phyloP scores from a whole-genome alignment of 1,140 invertebrate species.

The Brachionus angularis region DNA sequence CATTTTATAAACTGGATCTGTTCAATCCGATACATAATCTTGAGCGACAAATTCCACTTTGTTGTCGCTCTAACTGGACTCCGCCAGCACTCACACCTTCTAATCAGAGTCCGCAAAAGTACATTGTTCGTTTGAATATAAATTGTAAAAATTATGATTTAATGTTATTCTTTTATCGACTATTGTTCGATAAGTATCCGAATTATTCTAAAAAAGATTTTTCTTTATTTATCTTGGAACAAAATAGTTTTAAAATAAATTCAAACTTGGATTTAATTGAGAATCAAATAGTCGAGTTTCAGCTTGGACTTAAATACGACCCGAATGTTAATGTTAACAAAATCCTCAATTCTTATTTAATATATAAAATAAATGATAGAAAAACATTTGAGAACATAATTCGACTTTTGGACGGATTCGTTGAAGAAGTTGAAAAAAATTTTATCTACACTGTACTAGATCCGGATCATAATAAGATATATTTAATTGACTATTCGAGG shows the following conservation, averaged over 20 bases:
- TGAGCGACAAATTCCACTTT: neutral
- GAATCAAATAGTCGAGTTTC: conserved; percentile 9
- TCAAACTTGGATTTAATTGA: no score
- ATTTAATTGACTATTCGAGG: conserved; percentile 15
- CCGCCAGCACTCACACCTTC: no score
- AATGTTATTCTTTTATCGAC: conserved; percentile 41
- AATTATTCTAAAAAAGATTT: conserved; percentile 41
- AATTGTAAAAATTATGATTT: conserved; percentile 42
- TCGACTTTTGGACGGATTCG: conserved; percentile 23
- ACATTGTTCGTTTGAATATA: conserved; percentile 33
- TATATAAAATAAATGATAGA: conserved; percentile 29
- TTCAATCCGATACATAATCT: no score
- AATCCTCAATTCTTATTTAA: conserved; percentile 27
- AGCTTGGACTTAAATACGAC: conserved; percentile 15
- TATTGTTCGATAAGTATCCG: conserved; percentile 38
- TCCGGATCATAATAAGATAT: conserved; percentile 39
- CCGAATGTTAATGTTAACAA: conserved; percentile 19
- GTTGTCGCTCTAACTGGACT: conserved; percentile 34
- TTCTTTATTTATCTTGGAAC: conserved; percentile 26
- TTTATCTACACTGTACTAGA: conserved; percentile 17
- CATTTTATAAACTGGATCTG: conserved; percentile 13
- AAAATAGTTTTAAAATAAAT: no score
- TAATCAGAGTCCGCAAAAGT: neutral
- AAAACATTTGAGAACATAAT: conserved; percentile 9
- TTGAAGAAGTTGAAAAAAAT: conserved; percentile 32